Conservation (phyloP, 1,140 invertebrate species). For the Panagrolaimus sp. region DNA sequence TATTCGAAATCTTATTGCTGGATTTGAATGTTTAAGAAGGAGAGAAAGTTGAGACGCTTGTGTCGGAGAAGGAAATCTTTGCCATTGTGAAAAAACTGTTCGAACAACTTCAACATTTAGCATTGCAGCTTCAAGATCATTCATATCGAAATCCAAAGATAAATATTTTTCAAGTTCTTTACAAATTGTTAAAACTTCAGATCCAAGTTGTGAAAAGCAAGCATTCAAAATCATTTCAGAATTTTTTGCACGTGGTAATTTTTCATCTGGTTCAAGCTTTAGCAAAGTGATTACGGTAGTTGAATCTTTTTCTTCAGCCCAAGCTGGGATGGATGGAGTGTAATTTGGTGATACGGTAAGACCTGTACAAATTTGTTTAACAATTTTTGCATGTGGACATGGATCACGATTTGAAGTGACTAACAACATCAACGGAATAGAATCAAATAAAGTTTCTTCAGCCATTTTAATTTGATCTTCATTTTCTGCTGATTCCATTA, state of each 20-base stretch:
- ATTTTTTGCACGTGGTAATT: constrained; percentile 19
- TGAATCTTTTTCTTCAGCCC: neutral
- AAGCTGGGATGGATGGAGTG: constrained; percentile 1
- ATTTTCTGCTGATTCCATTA: constrained; percentile 21
- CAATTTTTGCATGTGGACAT: constrained; percentile 43
- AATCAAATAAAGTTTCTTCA: constrained; percentile 29
- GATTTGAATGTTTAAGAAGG: constrained; percentile 32
- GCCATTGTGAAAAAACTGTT: constrained; percentile 3
- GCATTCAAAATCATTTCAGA: constrained; percentile 31
- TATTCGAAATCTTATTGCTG: constrained; percentile 39
- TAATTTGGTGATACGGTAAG: constrained; percentile 23
- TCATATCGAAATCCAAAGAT: neutral
- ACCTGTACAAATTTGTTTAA: constrained; percentile 39
- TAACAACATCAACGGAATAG: constrained; percentile 34
- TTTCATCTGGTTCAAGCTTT: neutral
- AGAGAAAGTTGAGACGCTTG: constrained; percentile 3
- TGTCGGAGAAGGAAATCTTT: constrained; percentile 1
- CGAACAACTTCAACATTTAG: constrained; percentile 2
- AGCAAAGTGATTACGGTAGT: neutral
- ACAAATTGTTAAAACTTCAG: constrained; percentile 23
- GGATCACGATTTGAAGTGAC: constrained; percentile 31
- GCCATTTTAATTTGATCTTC: constrained; percentile 24
- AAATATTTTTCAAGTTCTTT: constrained; percentile 29
- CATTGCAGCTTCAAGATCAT: neutral
- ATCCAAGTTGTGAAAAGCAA: constrained; percentile 28